Base-by-base conservation (phyloP, 2,797 vertebrate genomes). In the Rhinoraja longicauda region DNA sequence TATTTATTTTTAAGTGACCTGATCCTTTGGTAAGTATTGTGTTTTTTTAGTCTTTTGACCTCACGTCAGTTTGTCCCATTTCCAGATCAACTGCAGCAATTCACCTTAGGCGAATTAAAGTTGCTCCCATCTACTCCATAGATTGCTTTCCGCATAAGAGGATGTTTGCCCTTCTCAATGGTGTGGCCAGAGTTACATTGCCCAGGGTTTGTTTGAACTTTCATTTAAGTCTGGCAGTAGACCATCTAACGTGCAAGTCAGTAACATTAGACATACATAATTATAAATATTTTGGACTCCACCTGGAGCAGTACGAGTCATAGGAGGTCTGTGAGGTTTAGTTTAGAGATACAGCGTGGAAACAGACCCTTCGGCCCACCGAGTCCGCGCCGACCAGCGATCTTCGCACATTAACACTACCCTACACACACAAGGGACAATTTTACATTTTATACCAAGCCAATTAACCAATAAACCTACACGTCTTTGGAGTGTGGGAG, bases 1-100 rank as follows among this genome's bases (percentile, higher is more conserved):
- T 84, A 84, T 53, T 59, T 59, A 84, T 84, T 84, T 84, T 81
- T 84, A 84, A 59, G 59, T 84, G 24, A 62, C 53, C 13, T 53
- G 4, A 84, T 29, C 26, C 26, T 84, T 29, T 9, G 9, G 21
- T 82, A 4, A 53, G 81, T 29, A n/a, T 59, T 84, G 53, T 84
- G 81, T 39, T 84, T 84, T 62, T 84, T 62, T 13, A n/a, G 12
- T 59, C 29, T 84, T 84, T 84, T 59, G 53, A 59, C 26, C 81
- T 15, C 53, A 0, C 29, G 53, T 84, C 53, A 24, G 81, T 84
- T 59, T 59, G 53, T 84, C 26, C 2, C 53, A 59, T 29, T 29
- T 59, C 53, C 57, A 59, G 81, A 29, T 84, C 81, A 84, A 29
- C 9, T 59, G 6, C 26, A 84, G 81, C 26, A 53, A 73, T 59